A percentile compares a stretch with the other conserved stretches of the same genome.
Conservation (phyloP, 2,113 vertebrate genomes). For the Cryptomyrus ogoouensis region DNA sequence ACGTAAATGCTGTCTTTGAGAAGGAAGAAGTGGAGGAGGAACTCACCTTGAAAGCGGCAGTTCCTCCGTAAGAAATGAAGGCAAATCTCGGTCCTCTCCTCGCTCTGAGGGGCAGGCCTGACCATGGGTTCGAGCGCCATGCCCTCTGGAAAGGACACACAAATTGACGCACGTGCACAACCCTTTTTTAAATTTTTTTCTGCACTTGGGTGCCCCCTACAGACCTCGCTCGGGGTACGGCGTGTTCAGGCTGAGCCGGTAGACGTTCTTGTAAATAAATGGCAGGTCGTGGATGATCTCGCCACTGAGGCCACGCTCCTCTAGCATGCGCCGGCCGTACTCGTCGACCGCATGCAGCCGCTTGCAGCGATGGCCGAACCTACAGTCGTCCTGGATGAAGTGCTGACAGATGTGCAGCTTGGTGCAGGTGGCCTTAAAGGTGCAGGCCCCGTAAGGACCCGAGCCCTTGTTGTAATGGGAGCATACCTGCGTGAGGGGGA, state of each 20-base stretch:
- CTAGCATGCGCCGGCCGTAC: slow-evolving; percentile 40
- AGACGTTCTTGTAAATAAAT: slow-evolving; percentile 50
- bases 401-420: slow-evolving; percentile 61
- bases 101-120: slow-evolving; percentile 11
- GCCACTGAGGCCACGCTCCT: slow-evolving; percentile 46
- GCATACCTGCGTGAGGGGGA: slow-evolving; percentile 48
- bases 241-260: slow-evolving; percentile 32
- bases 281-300: slow-evolving; percentile 50
- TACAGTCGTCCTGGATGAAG: slow-evolving; percentile 51
- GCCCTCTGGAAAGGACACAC: slow-evolving; percentile 33
- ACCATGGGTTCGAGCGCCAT: not conserved
- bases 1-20: not conserved
- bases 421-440: slow-evolving; percentile 50
- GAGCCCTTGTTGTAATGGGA: slow-evolving; percentile 58
- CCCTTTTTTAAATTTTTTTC: not conserved
- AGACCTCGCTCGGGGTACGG: slow-evolving; percentile 25
- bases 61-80: slow-evolving; percentile 55
- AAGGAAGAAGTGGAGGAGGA: not conserved
- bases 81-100: slow-evolving; percentile 51
- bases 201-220: not conserved
- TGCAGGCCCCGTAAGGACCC: slow-evolving; percentile 48
- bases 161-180: not conserved
- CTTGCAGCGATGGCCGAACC: slow-evolving; percentile 54
- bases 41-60: slow-evolving; percentile 55
- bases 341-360: slow-evolving; percentile 46